Base-by-base conservation (phyloP, 2,113 vertebrate species). In the Oxyruncus cristatus region DNA sequence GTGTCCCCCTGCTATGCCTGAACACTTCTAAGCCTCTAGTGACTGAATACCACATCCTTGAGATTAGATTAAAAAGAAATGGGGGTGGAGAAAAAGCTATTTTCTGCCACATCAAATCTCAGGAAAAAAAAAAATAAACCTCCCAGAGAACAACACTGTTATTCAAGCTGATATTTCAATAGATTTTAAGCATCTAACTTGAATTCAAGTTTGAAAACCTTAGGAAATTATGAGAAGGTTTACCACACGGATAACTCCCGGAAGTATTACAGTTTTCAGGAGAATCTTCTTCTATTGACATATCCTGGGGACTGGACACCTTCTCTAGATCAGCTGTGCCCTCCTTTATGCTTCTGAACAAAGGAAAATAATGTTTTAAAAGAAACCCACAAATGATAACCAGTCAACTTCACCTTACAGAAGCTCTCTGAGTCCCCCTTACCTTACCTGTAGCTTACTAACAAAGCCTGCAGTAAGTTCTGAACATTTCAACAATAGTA, bases 171-270 rank as follows among this genome's bases (percentile, higher is more conserved):
- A 0, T 16, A 19, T 39, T 62, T 79, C 33, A 80, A 19, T 12
- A 28, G 50, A 52, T 27, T 52, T 9, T 46, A 55, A 63, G 8
- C 41, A 85, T 4, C 3, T 27, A 62, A 42, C 9, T 47, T 46
- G 11, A 41, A 65, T 32, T 27, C 13, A 30, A 10, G 1, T 49
- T 47, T 44, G 14, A 12, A 18, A 71, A 18, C 12, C 26, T 58
- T 11, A n/a, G 1, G 23, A 58, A 92, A 62, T 32, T 8, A 50
- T 8, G 24, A 32, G 35, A 63, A 70, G 3, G 46, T 94, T 89
- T 78, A 98, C 98, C 96, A 6, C 28, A 46, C 30, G 33, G 44
- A 63, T 28, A 49, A 85, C 16, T 72, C 49, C 63, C 82, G 27
- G 90, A 33, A 56, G 41, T 33, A 26, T 32, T 30, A n/a, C 5